Evolutionary conservation across 37 sponge, comb jelly and placozoan species (phyloP).

Genomic region (Crambe crambe): DNA sequence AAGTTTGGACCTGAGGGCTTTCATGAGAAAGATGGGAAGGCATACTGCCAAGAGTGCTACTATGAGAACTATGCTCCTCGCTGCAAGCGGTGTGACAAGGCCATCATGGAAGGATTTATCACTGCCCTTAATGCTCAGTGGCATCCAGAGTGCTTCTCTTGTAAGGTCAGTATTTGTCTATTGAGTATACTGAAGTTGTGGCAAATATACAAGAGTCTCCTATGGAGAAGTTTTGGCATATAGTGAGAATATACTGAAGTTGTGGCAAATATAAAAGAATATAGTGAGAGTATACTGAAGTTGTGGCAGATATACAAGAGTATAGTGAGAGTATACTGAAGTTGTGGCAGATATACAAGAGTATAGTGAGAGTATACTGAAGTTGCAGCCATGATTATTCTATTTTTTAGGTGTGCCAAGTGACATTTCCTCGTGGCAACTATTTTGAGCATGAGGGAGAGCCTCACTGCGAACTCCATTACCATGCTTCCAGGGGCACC

Average conservation of each 20-base stretch:
- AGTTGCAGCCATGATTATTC: background rate
- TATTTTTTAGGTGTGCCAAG: slow-evolving; percentile 71
- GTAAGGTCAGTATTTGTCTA: slow-evolving; percentile 83
- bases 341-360: no score
- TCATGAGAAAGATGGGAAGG: slow-evolving; percentile 94
- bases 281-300: no score
- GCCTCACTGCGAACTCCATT: slow-evolving; percentile 98
- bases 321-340: no score
- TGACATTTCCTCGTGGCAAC: slow-evolving; percentile 88
- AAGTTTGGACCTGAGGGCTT: slow-evolving; percentile 89
- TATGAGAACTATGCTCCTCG: slow-evolving; percentile 97
- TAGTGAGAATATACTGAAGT: no score
- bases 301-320: no score
- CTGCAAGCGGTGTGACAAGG: slow-evolving; percentile 88
- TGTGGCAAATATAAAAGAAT: no score
- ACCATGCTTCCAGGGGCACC: slow-evolving; percentile 86
- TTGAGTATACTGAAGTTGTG: no score
- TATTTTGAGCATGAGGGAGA: slow-evolving; percentile 95
- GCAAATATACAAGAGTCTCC: no score
- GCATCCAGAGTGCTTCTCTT: slow-evolving; percentile 98
- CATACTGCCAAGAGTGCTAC: slow-evolving; percentile 96
- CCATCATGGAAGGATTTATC: slow-evolving; percentile 94
- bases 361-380: no score
- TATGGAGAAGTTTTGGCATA: no score
- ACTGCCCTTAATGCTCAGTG: slow-evolving; percentile 91